phyloP scores from a whole-genome alignment of 2,888 invertebrate genomes.

The Ellobium chinense region DNA sequence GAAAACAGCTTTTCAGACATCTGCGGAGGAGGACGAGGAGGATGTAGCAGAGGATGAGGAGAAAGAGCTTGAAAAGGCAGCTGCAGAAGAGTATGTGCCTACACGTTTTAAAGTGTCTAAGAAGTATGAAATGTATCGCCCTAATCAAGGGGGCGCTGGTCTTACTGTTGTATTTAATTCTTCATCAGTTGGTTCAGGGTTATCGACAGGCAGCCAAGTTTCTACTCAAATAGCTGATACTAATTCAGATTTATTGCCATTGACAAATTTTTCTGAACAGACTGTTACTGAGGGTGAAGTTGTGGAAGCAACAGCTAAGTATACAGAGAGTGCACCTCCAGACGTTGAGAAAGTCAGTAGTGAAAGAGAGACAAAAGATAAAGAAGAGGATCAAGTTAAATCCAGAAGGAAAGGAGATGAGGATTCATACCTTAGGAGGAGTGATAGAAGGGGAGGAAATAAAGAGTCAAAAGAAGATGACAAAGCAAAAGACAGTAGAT shows the following conservation, averaged over 20 bases:
- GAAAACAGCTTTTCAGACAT: constrained; percentile 22
- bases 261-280: constrained; percentile 22
- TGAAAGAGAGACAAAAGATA: constrained; percentile 4
- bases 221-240: not conserved
- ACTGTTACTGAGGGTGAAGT: not conserved
- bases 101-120: constrained; percentile 53
- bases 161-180: constrained; percentile 28
- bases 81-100: constrained; percentile 43
- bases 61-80: constrained; percentile 26
- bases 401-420: constrained; percentile 46
- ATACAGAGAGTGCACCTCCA: not conserved
- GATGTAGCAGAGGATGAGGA: constrained; percentile 22
- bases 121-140: constrained; percentile 53
- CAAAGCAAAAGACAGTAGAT: constrained; percentile 45
- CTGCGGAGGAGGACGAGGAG: constrained; percentile 42
- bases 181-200: constrained; percentile 29
- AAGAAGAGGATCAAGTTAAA: constrained; percentile 33
- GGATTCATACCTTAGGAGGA: too few species aligned
- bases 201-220: not conserved
- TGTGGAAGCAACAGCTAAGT: not conserved
- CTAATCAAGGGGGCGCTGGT: constrained; percentile 21
- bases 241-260: not conserved
- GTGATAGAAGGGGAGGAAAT: constrained; percentile 34
- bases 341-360: not conserved
- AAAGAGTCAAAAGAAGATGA: constrained; percentile 31